Evolutionary conservation across 2,113 vertebrate genomes (phyloP), one percentile per base, ranked within the genome.

Genomic region (Thalassoma bifasciatum): DNA sequence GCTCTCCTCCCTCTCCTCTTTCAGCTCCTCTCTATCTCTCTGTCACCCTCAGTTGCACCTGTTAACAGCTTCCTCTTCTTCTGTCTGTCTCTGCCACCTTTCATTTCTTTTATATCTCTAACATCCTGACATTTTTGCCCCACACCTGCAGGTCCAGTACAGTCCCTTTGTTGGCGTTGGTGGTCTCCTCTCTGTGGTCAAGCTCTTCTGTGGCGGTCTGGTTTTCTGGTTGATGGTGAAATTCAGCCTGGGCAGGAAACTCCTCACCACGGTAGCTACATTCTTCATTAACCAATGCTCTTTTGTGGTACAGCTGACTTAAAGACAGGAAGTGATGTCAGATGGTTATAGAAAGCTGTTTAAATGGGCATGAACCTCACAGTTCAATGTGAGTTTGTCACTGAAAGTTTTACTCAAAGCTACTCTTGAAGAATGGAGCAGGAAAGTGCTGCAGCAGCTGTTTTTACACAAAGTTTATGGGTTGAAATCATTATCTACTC

Each of bases 151-250:
- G 96, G 94, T 97, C 14, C 95, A 97, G 64, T 97, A 96, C 63
- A 86, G 92, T 0, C 93, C 92, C 10, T 97, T 95, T 0, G 36
- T 88, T 5, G 91, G 91, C 0, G 1, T 96, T 0, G 95, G 95
- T 13, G 93, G 96, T 24, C 58, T 95, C 67, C 81, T 90, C 56
- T 94, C 95, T 56, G 86, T 95, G 16, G 75, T 95, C 50, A 95
- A 95, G 82, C 77, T 96, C 77, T 91, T 96, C 89, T 94, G 95
- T 79, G 93, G 94, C 1, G 95, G 95, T 37, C 75, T 97, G 37
- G 63, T 96, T 52, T 96, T 96, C 92, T 86, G 95, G 90, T 82
- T 96, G 72, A 90, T 97, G 82, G 94, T 93, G 65, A 96, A 92
- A 84, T 95, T 95, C 71, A 90, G 92, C 81, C 92, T 94, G 69